A percentile compares a stretch with the other conserved stretches of the same genome.
Conservation (phyloP, 2,113 vertebrate species). For the Callorhinus ursinus region DNA sequence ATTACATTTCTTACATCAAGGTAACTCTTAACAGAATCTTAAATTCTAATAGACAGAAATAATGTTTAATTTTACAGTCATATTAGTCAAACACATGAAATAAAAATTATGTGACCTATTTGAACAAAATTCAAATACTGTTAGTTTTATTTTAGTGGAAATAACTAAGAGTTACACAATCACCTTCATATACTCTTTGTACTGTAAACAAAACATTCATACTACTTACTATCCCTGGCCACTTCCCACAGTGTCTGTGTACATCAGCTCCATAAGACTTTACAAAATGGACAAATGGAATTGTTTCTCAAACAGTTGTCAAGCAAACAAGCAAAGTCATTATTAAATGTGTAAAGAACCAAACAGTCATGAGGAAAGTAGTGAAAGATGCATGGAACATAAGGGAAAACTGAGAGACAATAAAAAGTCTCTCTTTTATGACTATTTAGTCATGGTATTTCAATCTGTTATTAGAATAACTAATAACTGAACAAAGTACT, state of each 20-base stretch:
- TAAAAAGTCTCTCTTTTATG: background rate
- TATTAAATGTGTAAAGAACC: background rate
- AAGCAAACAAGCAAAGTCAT: background rate
- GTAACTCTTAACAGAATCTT: slow-evolving; percentile 59
- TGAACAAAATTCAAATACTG: slow-evolving; percentile 29
- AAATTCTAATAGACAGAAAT: slow-evolving; percentile 41
- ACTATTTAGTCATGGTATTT: background rate
- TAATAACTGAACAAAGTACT: slow-evolving; percentile 7
- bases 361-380: background rate
- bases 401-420: background rate
- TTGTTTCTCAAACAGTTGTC: slow-evolving; percentile 27
- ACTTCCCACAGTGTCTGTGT: background rate
- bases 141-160: background rate
- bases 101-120: slow-evolving; percentile 15
- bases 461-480: background rate
- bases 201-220: background rate
- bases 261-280: background rate
- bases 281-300: background rate
- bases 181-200: background rate
- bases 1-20: slow-evolving; percentile 53
- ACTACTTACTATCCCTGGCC: background rate
- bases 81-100: slow-evolving; percentile 37
- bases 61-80: background rate
- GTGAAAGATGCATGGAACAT: background rate
- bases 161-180: background rate